phyloP scores from a whole-genome alignment of 2,797 vertebrate species.

The Rhinophrynus dorsalis region DNA sequence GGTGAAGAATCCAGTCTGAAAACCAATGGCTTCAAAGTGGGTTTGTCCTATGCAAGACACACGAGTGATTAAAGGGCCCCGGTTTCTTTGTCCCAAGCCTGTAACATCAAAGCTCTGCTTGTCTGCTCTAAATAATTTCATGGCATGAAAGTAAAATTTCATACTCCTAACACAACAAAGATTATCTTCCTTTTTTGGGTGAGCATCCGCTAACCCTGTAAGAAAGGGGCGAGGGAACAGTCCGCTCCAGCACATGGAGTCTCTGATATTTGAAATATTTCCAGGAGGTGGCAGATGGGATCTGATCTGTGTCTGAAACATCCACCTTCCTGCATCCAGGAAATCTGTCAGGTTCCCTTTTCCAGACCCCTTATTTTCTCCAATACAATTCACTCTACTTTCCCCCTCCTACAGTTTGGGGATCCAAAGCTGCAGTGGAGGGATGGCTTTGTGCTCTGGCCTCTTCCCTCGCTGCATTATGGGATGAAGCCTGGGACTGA shows the following conservation, averaged over 20 bases:
- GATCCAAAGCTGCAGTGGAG: constrained; percentile 60
- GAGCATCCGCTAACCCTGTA: constrained; percentile 27
- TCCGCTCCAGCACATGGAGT: constrained; percentile 36
- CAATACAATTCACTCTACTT: not conserved
- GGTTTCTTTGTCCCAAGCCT: constrained; percentile 2
- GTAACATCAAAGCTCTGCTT: constrained; percentile 36
- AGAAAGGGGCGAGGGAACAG: constrained; percentile 32
- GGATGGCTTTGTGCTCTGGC: constrained; percentile 80
- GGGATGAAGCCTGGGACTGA: constrained; percentile 48
- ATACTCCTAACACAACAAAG: constrained; percentile 45
- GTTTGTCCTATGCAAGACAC: not conserved
- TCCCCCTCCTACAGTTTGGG: constrained; percentile 73
- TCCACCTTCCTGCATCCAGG: not conserved
- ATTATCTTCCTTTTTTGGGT: constrained; percentile 15
- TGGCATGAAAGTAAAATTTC: constrained; percentile 17
- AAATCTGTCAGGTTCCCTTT: constrained; percentile 22
- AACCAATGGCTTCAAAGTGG: not conserved
- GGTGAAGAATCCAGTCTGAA: not conserved
- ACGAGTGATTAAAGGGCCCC: not conserved
- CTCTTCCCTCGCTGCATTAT: constrained; percentile 74
- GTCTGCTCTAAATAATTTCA: not conserved
- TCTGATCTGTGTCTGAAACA: constrained; percentile 3
- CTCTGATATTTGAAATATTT: constrained; percentile 19
- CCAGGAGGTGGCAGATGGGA: not conserved
- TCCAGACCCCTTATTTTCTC: not conserved